Conservation (phyloP, 2,113 vertebrate genomes). For the Eurystomus gularis region DNA sequence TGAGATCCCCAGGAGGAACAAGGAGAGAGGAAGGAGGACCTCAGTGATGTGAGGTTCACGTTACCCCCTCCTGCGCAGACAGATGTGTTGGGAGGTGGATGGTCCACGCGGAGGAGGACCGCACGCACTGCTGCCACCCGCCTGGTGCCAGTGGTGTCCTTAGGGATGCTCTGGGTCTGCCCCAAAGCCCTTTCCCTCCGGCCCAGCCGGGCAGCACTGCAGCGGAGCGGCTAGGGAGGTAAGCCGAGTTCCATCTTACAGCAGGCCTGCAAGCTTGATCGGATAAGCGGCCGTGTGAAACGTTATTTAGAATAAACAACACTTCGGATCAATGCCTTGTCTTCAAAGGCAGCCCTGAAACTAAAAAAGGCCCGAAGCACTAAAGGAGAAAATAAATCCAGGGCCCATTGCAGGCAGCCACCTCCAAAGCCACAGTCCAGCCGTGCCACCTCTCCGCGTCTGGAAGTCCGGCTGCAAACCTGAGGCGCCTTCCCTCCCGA, state of each 20-base stretch:
- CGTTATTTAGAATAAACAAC: background rate
- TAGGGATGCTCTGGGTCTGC: too few species aligned
- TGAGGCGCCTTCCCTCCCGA: accelerated
- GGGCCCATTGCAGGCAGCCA: background rate
- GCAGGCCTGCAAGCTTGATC: background rate
- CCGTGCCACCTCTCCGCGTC: accelerated
- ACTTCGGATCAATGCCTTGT: background rate
- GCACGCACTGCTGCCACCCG: accelerated
- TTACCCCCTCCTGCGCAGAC: background rate
- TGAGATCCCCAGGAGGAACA: background rate
- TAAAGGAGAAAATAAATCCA: background rate
- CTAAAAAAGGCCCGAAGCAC: background rate
- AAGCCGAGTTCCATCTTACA: background rate
- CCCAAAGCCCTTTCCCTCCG: too few species aligned
- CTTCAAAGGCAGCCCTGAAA: background rate
- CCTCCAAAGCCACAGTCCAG: background rate
- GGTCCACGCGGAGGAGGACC: accelerated
- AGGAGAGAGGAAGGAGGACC: background rate
- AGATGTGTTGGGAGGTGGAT: too few species aligned
- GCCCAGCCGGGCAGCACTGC: background rate
- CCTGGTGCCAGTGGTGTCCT: too few species aligned
- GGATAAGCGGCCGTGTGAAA: background rate
- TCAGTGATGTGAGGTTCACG: accelerated
- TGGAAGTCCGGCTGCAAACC: background rate
- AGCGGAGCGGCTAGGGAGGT: accelerated